Evolutionary conservation across 2,888 invertebrate species (phyloP).

Genomic region (Dicyrtoma fusca): DNA sequence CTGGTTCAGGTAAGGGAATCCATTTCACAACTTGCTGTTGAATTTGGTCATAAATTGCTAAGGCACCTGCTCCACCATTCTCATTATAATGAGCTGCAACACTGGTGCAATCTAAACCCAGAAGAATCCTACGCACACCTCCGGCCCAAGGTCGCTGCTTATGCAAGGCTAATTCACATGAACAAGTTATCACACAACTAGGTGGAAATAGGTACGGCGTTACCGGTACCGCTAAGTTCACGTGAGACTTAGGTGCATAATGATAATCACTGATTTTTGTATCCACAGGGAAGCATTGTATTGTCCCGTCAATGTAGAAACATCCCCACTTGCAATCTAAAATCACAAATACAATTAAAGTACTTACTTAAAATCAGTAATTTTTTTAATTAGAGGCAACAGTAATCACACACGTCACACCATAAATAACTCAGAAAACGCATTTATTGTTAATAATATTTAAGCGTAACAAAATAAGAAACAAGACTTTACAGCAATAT

Average conservation of each 20-base stretch:
- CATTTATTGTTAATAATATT: too few relatives aligned
- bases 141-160: constrained; percentile 38
- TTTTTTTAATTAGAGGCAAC: too few relatives aligned
- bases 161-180: constrained; percentile 46
- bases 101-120: constrained; percentile 41
- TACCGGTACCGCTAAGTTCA: constrained; percentile 6
- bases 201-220: constrained; percentile 29
- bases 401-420: too few relatives aligned
- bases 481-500: neutral
- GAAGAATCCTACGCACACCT: constrained; percentile 40
- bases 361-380: too few relatives aligned
- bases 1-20: constrained; percentile 51
- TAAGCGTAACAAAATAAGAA: too few relatives aligned
- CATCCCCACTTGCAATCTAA: constrained; percentile 54
- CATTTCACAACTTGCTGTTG: constrained; percentile 50
- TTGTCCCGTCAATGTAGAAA: constrained; percentile 45
- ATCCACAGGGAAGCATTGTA: constrained; percentile 52
- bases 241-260: constrained; percentile 30
- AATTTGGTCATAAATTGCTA: constrained; percentile 55
- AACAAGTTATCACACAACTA: constrained; percentile 42
- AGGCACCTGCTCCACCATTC: constrained; percentile 50
- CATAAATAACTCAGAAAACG: too few relatives aligned
- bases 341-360: constrained; percentile 32
- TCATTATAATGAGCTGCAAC: constrained; percentile 27
- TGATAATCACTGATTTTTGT: constrained; percentile 30